A percentile compares a stretch with the other conserved stretches of the same genome.
phyloP scores from a whole-genome alignment of 2,888 invertebrate genomes.

The Drosophila ezoana region DNA sequence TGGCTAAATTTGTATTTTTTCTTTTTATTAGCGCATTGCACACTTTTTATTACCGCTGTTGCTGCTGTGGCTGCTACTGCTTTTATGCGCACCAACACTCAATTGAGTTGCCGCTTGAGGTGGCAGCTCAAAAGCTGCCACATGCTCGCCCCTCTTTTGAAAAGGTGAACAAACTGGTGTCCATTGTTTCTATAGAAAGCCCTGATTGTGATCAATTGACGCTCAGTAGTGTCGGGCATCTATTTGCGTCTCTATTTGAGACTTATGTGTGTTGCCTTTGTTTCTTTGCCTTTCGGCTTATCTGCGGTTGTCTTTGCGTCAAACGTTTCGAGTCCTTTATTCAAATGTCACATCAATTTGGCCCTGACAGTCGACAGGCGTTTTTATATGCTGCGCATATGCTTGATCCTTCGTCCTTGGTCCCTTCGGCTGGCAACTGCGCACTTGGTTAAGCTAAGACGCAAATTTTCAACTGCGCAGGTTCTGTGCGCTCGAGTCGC shows the following conservation, averaged over 20 bases:
- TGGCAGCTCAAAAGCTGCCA: constrained; percentile 43
- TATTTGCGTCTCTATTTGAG: constrained; percentile 65
- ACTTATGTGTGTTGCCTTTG: constrained; percentile 23
- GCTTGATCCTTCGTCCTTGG: constrained; percentile 1
- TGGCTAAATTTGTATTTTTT: constrained; percentile 66
- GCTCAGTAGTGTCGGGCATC: constrained; percentile 31
- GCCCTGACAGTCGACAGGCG: constrained; percentile 31
- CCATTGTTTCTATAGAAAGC: constrained; percentile 33
- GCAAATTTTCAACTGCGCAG: constrained; percentile 67
- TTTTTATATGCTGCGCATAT: constrained; percentile 29
- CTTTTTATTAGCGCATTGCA: constrained; percentile 55
- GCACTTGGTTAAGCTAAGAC: constrained; percentile 53
- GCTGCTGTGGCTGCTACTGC: constrained; percentile 20
- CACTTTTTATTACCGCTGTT: constrained; percentile 60
- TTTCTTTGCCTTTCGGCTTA: constrained; percentile 46
- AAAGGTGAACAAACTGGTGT: constrained; percentile 68
- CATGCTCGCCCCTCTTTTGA: background rate
- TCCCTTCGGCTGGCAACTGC: constrained; percentile 35
- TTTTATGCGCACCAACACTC: constrained; percentile 51
- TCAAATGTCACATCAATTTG: constrained; percentile 64
- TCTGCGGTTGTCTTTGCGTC: constrained; percentile 62
- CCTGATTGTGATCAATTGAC: constrained; percentile 58
- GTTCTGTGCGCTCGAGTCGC: constrained; percentile 32
- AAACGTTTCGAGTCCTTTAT: constrained; percentile 57
- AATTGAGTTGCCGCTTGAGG: constrained; percentile 57